A percentile compares a stretch with the other conserved stretches of the same genome.
Conservation (phyloP, 2,797 vertebrate genomes). For the Rhabdomys pumilio region DNA sequence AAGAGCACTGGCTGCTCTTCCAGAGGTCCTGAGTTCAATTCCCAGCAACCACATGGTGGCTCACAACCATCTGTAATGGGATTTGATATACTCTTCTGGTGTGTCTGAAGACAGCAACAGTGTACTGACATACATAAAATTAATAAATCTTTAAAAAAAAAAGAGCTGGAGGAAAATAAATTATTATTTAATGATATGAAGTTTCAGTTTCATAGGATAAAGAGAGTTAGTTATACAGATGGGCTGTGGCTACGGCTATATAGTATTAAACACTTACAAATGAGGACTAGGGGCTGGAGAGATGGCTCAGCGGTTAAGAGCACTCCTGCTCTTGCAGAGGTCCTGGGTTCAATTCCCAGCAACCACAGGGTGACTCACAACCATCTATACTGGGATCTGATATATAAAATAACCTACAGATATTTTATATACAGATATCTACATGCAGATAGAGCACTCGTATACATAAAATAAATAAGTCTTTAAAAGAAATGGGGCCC, state of each 20-base stretch:
- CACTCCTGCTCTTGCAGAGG: not conserved
- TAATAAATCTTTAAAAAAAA: too few relatives aligned
- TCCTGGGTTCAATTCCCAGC: not conserved
- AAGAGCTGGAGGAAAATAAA: not conserved
- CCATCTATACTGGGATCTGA: not conserved
- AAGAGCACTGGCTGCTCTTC: too few relatives aligned
- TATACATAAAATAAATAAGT: not conserved
- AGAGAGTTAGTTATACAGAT: not conserved
- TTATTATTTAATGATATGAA: not conserved
- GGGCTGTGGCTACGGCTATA: not conserved
- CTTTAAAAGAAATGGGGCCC: not conserved
- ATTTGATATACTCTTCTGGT: too few relatives aligned
- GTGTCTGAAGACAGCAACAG: too few relatives aligned
- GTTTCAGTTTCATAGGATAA: slow-evolving; percentile 14
- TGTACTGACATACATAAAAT: too few relatives aligned
- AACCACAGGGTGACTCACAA: not conserved
- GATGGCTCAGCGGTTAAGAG: not conserved
- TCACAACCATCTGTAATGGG: too few relatives aligned
- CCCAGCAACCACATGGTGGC: too few relatives aligned
- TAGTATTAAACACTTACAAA: not conserved
- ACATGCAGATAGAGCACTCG: not conserved
- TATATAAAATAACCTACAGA: too few relatives aligned
- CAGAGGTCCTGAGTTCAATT: too few relatives aligned
- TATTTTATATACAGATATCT: too few relatives aligned
- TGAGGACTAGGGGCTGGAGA: not conserved